Evolutionary conservation across 2,888 invertebrate species (phyloP).

Genomic region (Stratiomys singularior): DNA sequence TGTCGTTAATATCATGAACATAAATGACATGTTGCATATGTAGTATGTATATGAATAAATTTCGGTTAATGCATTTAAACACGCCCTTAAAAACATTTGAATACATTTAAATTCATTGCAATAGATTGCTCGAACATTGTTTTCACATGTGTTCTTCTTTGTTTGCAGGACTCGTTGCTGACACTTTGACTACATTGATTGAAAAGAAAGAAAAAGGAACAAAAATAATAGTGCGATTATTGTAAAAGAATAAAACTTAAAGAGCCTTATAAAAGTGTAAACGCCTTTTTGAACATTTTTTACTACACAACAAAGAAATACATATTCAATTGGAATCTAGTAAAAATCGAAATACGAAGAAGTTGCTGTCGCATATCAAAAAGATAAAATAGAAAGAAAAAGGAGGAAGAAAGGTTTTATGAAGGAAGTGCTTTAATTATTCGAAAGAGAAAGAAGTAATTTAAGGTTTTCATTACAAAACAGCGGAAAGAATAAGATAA

Average conservation of each 20-base stretch:
- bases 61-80: too few species aligned
- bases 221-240: constrained; percentile 39
- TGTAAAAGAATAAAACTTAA: constrained; percentile 47
- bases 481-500: not conserved
- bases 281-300: constrained; percentile 50
- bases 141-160: not conserved
- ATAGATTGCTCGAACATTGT: too few species aligned
- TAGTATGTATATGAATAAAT: too few species aligned
- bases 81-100: too few species aligned
- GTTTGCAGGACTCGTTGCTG: constrained; percentile 42
- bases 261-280: constrained; percentile 50
- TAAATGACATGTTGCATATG: too few species aligned
- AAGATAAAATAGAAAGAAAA: constrained; percentile 23
- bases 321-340: constrained; percentile 10
- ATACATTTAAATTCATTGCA: too few species aligned
- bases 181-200: constrained; percentile 11
- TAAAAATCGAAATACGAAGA: constrained; percentile 15
- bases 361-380: constrained; percentile 50
- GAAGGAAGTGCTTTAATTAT: constrained; percentile 36
- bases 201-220: constrained; percentile 6
- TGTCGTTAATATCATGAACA: too few species aligned
- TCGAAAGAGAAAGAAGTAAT: not conserved
- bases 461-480: not conserved
- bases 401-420: constrained; percentile 11
- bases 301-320: constrained; percentile 40